These are phyloP conservation scores for Amazona guildingii DNA, from an alignment of 2,113 vertebrate species.

Conservation along the genomic window DNA sequence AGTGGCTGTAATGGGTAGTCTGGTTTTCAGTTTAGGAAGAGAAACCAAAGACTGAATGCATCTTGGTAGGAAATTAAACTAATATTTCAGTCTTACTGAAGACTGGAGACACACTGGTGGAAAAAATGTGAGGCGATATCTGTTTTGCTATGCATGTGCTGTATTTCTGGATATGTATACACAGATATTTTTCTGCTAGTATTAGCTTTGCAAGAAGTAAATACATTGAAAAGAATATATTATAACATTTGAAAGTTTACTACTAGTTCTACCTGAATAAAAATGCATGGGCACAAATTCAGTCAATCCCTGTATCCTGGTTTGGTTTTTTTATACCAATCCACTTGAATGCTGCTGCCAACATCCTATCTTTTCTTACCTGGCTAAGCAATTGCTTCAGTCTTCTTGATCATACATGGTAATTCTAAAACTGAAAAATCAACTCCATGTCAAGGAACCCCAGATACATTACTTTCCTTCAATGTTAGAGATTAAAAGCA, in stretches of 20 bases:
- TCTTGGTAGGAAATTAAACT: background rate
- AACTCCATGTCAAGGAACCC: background rate
- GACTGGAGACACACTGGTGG: background rate
- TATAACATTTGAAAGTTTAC: background rate
- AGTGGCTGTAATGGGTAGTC: background rate
- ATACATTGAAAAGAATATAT: background rate
- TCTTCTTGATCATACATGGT: background rate
- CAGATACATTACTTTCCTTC: background rate
- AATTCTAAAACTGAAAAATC: background rate
- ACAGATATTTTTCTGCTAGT: background rate
- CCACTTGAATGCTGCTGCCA: background rate
- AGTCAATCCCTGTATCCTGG: background rate
- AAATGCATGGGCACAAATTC: rapidly evolving
- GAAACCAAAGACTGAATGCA: background rate
- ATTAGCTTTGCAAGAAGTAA: background rate
- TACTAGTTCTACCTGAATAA: background rate
- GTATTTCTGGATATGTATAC: background rate
- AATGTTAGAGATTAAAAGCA: background rate
- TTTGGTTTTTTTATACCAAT: background rate
- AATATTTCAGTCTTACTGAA: background rate
- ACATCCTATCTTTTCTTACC: background rate
- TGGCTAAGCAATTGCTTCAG: background rate
- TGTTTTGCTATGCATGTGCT: background rate
- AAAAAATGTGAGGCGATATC: background rate
- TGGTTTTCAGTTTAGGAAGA: background rate